phyloP scores from a whole-genome alignment of 2,797 vertebrate genomes.

The Neostethus bicornis region DNA sequence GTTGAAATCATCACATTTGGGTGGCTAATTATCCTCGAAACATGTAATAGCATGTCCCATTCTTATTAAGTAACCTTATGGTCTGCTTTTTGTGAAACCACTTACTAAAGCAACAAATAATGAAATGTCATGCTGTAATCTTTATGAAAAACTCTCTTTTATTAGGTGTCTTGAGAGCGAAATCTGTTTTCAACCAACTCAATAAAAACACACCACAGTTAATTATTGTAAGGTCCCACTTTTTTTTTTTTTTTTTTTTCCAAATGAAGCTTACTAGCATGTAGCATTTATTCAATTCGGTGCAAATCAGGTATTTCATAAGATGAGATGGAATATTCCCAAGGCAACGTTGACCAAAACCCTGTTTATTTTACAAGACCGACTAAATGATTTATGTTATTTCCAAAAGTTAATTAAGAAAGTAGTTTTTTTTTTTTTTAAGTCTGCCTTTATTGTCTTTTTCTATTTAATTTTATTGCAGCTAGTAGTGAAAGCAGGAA shows the following conservation, averaged over 20 bases:
- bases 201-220: conserved; percentile 26
- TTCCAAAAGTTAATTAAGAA: conserved; percentile 11
- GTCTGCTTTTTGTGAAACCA: too few species aligned
- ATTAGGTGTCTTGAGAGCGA: conserved; percentile 1
- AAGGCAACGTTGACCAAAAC: conserved; percentile 32
- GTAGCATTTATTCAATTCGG: conserved; percentile 37
- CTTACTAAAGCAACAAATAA: too few species aligned
- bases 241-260: conserved; percentile 37
- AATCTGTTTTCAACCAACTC: conserved; percentile 21
- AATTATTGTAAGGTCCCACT: conserved; percentile 29
- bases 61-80: too few species aligned
- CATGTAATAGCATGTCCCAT: too few species aligned
- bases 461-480: neutral
- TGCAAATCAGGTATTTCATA: conserved; percentile 39
- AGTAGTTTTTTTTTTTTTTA: neutral
- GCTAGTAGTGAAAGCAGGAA: neutral
- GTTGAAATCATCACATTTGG: too few species aligned
- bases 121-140: too few species aligned
- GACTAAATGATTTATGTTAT: conserved; percentile 30
- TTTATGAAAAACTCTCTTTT: too few species aligned
- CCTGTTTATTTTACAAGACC: conserved; percentile 41
- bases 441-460: neutral
- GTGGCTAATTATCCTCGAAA: too few species aligned
- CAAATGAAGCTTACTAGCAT: conserved; percentile 34
- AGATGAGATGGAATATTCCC: conserved; percentile 22